Conservation (phyloP, 2,888 invertebrate species). For the Pristionchus entomophagus region DNA sequence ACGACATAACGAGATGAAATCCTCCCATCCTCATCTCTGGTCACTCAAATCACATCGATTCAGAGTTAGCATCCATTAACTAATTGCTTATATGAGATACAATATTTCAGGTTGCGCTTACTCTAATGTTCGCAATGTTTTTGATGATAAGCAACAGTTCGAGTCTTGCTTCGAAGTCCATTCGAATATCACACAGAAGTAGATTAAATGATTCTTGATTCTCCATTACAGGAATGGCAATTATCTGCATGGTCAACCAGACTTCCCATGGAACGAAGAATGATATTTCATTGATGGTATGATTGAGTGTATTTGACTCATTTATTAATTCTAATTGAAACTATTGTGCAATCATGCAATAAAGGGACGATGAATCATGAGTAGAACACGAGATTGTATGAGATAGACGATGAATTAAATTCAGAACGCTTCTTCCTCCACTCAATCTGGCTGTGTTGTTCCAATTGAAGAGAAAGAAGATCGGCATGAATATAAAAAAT, state of each 20-base stretch:
- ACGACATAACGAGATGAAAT: background rate
- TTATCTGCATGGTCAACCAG: constrained; percentile 10
- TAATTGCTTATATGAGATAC: background rate
- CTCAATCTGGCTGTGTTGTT: background rate
- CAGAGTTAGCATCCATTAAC: background rate
- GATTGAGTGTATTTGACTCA: too few relatives aligned
- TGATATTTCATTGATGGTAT: background rate
- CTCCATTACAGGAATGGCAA: background rate
- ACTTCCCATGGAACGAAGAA: background rate
- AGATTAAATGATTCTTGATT: background rate
- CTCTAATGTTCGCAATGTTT: constrained; percentile 24
- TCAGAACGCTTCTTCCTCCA: background rate
- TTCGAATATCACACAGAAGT: background rate
- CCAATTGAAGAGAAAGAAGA: background rate
- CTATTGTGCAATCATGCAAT: too few relatives aligned
- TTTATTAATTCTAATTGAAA: too few relatives aligned
- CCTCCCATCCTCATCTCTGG: background rate
- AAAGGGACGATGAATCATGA: too few relatives aligned
- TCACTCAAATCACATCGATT: background rate
- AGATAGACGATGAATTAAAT: too few relatives aligned
- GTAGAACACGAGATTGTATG: too few relatives aligned
- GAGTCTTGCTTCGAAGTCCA: background rate
- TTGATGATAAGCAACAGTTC: constrained; percentile 1
- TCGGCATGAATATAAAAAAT: background rate
- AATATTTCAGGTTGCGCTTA: background rate